Evolutionary conservation across 2,888 invertebrate species (phyloP).

Genomic region (Halictus quadricinctus): DNA sequence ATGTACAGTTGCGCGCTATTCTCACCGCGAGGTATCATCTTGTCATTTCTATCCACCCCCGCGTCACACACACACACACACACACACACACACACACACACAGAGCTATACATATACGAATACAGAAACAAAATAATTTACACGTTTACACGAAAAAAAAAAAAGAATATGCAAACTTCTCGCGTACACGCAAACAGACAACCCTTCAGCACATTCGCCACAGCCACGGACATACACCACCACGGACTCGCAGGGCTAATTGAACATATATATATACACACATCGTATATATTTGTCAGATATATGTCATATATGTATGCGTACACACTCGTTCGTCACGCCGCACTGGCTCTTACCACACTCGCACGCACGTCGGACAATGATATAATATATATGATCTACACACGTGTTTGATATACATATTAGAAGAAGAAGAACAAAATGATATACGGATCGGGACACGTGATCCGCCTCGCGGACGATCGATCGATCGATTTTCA

Average conservation of each 20-base stretch:
- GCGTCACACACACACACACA: slow-evolving; percentile 17
- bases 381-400: not conserved
- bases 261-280: slow-evolving; percentile 68
- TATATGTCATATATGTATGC: slow-evolving; percentile 72
- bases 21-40: slow-evolving; percentile 67
- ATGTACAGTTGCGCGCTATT: slow-evolving; percentile 83
- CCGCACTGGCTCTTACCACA: slow-evolving; percentile 62
- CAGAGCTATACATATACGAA: slow-evolving; percentile 25
- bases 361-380: slow-evolving; percentile 42
- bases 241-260: slow-evolving; percentile 73
- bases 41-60: slow-evolving; percentile 53
- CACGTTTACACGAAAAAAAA: not conserved
- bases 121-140: not conserved
- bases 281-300: slow-evolving; percentile 70
- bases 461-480: not conserved
- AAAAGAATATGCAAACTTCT: not conserved
- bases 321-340: slow-evolving; percentile 66
- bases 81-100: slow-evolving; percentile 23
- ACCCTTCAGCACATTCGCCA: slow-evolving; percentile 40
- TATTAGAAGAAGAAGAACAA: not conserved
- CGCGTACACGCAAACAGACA: not conserved
- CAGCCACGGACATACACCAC: slow-evolving; percentile 51
- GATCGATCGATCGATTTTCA: not conserved
- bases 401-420: slow-evolving; percentile 1
- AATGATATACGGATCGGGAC: not conserved